Evolutionary conservation across 2,797 vertebrate genomes (phyloP).

Genomic region (Scolopax bukidnonensis): DNA sequence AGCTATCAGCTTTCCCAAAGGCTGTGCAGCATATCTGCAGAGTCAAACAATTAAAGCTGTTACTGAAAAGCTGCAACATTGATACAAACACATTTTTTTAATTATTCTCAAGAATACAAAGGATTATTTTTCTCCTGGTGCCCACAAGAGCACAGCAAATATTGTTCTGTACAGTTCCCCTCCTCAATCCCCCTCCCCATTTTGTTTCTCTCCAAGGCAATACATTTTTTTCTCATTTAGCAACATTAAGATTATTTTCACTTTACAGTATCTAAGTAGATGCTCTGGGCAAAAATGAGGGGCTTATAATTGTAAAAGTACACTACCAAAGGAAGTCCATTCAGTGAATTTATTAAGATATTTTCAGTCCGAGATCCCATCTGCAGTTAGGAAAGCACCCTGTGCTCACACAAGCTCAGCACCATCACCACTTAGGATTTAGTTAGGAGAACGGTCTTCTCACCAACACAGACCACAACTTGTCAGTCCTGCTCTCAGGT

Average conservation of each 20-base stretch:
- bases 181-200: not conserved
- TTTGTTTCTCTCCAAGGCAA: not conserved
- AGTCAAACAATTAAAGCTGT: not conserved
- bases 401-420: not conserved
- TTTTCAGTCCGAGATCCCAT: not conserved
- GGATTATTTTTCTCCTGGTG: not conserved
- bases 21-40: not conserved
- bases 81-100: not conserved
- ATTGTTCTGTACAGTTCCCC: not conserved
- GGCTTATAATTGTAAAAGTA: not conserved
- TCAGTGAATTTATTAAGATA: not conserved
- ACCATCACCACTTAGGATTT: not conserved
- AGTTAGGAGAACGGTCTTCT: not conserved
- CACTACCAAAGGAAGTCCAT: not conserved
- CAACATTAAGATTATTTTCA: constrained; percentile 17
- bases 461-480: not conserved
- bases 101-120: not conserved
- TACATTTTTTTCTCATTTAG: constrained; percentile 1
- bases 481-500: not conserved
- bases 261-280: not conserved
- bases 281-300: not conserved
- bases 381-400: not conserved
- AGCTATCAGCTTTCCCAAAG: not conserved
- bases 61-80: not conserved
- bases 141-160: constrained; percentile 46